Base-by-base conservation (phyloP, 2,797 vertebrate species). In the Antrozous pallidus region DNA sequence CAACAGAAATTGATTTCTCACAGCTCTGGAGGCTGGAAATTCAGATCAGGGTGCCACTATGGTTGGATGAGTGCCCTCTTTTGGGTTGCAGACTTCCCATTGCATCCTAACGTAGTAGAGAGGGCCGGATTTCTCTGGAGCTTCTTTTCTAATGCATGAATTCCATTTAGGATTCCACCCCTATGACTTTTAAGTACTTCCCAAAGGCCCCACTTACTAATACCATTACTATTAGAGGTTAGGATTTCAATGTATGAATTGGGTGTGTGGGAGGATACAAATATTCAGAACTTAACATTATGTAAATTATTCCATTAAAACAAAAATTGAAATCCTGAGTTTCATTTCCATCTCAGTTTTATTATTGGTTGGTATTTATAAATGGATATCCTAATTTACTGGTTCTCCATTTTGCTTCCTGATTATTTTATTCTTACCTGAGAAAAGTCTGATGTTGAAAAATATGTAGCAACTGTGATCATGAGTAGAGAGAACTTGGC, bases 331-430 rank as follows among this genome's bases (percentile, higher is more conserved):
- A 71, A 65, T 49, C 78, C 28, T 78, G 36, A 45, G 38, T 83
- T 93, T 73, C 56, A 36, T 73, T 58, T 40, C 38, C 33, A 69
- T 65, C 75, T 85, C 56, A 80, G 58, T 95, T 95, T 85, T 75
- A 69, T n/a, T 94, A 10, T 70, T 83, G 61, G 9, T 91, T 94
- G 54, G 47, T 84, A 85, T 58, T 86, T 80, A 67, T 79, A 80
- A 63, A 33, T 36, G 75, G 56, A 40, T 33, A 42, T 5, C 26
- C 8, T 73, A 51, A 87, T 87, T 80, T 63, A 31, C 28, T 92
- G 33, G 7, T 61, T 92, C 38, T 91, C 45, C 33, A 24, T 87
- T 93, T 69, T 71, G 40, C 7, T 91, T 77, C 42, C 63, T 81
- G 51, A 74, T 51, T 69, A 47, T 84, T 69, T 67, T 47, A 65